Base-by-base conservation (phyloP, 1,140 invertebrate genomes). In the Microvelia longipes region DNA sequence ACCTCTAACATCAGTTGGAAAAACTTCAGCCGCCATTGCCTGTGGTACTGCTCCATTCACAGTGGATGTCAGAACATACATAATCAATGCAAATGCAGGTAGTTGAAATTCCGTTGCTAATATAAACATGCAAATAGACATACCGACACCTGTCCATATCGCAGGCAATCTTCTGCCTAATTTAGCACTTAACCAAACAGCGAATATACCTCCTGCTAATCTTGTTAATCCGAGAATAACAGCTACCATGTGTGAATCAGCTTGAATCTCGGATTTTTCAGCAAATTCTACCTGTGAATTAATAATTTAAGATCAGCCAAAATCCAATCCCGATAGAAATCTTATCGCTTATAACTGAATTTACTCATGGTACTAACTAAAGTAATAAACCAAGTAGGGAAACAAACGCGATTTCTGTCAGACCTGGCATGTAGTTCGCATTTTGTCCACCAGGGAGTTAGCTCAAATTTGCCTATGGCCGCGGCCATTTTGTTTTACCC, bases 21-120 rank as follows among this genome's bases (percentile, higher is more conserved):
- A 66, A 1, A 69, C 63, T 28, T 64, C 68, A 15, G 26, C 61
- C 29, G 65, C 29, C 2, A 69, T 14, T 1, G 68, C 61, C 24
- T 65, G 64, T 19, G 50, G 24, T 25, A 28, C 29, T 0, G 68
- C 25, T 25, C 27, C 27, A 24, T 24, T 19, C 1, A 69, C 24
- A 24, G 64, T 50, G 0, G 64, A 69, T 1, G 64, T 15, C 30
- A 69, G 24, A 50, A 69, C 62, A 50, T 60, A 69, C 25, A 66
- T 27, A 14, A 69, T 1, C 15, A 66, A 27, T 13, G 25, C 11
- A 50, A 35, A 64, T 26, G 28, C 24, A 11, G 50, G 50, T 15
- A 30, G 28, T 5, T 27, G 25, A 50, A 25, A 61, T 11, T 19
- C 15, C 1, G 28, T 25, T 2, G 62, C 62, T 1, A 24, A 24